Conservation (phyloP, 2,797 vertebrate genomes). For the Garrulus glandarius region DNA sequence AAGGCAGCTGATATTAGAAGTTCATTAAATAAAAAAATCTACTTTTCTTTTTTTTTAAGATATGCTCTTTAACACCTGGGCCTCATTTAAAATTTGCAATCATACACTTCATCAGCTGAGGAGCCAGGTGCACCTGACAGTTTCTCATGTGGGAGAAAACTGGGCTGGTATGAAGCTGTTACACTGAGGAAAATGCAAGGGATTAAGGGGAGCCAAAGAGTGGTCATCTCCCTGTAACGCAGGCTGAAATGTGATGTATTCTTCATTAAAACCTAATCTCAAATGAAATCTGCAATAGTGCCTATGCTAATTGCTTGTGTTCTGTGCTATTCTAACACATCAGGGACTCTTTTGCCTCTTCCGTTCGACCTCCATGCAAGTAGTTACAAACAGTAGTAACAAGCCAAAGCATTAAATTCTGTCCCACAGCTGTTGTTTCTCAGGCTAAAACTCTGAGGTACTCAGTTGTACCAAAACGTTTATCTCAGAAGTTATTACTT, state of each 20-base stretch:
- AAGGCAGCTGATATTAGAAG: neutral
- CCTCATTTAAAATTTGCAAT: neutral
- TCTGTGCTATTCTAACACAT: neutral
- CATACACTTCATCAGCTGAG: neutral
- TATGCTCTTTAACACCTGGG: neutral
- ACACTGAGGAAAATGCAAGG: neutral
- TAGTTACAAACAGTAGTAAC: neutral
- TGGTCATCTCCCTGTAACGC: accelerated
- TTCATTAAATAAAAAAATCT: neutral
- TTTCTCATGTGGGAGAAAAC: neutral
- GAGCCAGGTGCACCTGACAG: neutral
- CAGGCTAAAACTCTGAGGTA: neutral
- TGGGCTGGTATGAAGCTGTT: neutral
- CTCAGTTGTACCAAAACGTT: neutral
- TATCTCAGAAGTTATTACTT: slow-evolving; percentile 4
- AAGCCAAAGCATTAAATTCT: neutral
- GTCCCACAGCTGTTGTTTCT: neutral
- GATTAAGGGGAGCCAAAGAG: neutral
- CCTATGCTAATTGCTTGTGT: neutral
- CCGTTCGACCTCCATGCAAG: neutral
- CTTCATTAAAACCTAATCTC: neutral
- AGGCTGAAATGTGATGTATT: neutral
- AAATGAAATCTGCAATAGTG: neutral
- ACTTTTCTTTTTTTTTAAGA: neutral
- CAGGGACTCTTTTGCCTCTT: neutral